Evolutionary conservation across 2,113 vertebrate species (phyloP), one percentile per base, ranked within the genome.

Genomic region (Solea senegalensis): DNA sequence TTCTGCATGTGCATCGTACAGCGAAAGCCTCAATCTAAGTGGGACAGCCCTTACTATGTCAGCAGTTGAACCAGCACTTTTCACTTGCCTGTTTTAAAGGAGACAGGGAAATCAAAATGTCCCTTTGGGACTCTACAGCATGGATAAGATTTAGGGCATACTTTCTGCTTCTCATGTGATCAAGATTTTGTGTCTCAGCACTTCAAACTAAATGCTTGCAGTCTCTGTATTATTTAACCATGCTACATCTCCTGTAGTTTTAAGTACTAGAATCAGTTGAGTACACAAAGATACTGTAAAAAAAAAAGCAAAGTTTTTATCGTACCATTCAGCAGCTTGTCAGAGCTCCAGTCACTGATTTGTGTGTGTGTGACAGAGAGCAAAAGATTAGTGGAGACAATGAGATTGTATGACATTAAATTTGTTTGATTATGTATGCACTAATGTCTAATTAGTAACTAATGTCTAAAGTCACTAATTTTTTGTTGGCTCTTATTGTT

Each of bases 401-500:
- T 27, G 28, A 51, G 43, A 58, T 9, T 10, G 41, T 2, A 52
- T n/a, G 57, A 53, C n/a, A 28, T 54, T 64, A n/a, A n/a, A n/a
- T n/a, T n/a, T n/a, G n/a, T n/a, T n/a, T n/a, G n/a, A 65, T 55
- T 43, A 50, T 4, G 44, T 16, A 51, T 52, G 49, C 62, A 27
- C 27, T 44, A 45, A 65, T 69, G 3, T 13, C 21, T 5, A 16
- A 7, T 43, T 68, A 39, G 21, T 11, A 61, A 50, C 51, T 65
- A 21, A 21, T 21, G 21, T 21, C 21, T 21, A 21, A 21, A 2
- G 34, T 3, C 34, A 34, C 34, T 34, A 3, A 4, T 34, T 34
- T 34, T 34, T 34, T 34, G 34, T 6, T 34, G 34, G 34, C 44
- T n/a, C 43, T 61, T 62, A 69, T 80, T 87, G 57, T 74, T 83